phyloP scores from a whole-genome alignment of 2,888 invertebrate genomes.

The Homarus gammarus region DNA sequence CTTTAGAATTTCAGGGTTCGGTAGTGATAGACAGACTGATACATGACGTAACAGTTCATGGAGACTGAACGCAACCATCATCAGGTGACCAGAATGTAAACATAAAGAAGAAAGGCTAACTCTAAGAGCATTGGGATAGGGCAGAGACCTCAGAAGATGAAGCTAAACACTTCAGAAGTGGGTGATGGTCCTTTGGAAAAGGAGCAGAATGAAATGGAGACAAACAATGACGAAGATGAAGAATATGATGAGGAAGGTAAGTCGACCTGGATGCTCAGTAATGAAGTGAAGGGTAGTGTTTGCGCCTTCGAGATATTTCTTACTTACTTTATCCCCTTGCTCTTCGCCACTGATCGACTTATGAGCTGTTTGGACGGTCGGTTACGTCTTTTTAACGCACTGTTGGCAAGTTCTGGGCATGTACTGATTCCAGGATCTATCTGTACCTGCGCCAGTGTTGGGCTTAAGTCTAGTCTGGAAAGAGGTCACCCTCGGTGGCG shows the following conservation, averaged over 20 bases:
- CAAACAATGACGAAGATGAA: background rate
- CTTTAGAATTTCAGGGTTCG: too few relatives aligned
- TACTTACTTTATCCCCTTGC: background rate
- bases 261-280: background rate
- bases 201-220: constrained; percentile 6
- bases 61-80: background rate
- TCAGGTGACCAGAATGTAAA: background rate
- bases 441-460: too few relatives aligned
- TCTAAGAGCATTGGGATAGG: too few relatives aligned
- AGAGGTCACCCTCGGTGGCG: too few relatives aligned
- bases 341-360: too few relatives aligned
- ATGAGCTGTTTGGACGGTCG: too few relatives aligned
- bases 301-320: background rate
- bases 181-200: constrained; percentile 26
- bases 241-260: constrained; percentile 26
- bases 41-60: background rate
- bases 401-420: too few relatives aligned
- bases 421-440: too few relatives aligned
- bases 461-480: too few relatives aligned
- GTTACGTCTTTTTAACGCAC: too few relatives aligned
- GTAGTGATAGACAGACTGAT: too few relatives aligned
- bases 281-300: background rate
- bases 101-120: background rate
- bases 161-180: background rate
- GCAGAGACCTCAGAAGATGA: constrained; percentile 7